Evolutionary conservation across 2,113 vertebrate species (phyloP), one percentile per base, ranked within the genome.

Genomic region (Jaculus jaculus): DNA sequence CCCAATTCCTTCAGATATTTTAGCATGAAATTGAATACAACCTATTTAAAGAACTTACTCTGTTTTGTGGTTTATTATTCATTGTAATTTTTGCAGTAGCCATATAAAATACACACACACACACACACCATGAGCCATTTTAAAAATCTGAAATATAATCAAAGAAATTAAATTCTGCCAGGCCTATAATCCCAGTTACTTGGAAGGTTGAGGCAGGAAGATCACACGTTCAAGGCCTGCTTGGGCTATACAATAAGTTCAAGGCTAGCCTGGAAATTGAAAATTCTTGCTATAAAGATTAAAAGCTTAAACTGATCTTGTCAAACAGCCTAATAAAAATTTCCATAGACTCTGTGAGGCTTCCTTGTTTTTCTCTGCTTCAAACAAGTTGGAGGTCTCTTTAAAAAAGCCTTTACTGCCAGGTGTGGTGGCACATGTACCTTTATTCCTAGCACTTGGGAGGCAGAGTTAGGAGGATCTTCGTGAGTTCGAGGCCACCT

Each of bases 241-340:
- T 4, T 65, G 37, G 60, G 60, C 60, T 65, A 34, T 9, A 65
- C 24, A 61, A n/a, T 65, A 9, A 82, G 28, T 30, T 65, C 63
- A 42, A 17, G 23, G 8, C 63, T 34, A 82, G 26, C 9, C 61
- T 66, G 26, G 28, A 26, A 66, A 28, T 23, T 72, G 34, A 58
- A 78, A 92, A 68, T 72, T 90, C n/a, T 72, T 73, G 34, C 47
- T 73, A 26, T 32, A 66, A 71, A 95, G 54, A 68, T 30, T 39
- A 10, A 84, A 34, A 71, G 21, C 68, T 92, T 92, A 77, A 87
- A 85, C 58, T 42, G 34, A 37, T 75, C 32, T 95, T 72, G 8
- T 84, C 78, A 34, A 74, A 71, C 82, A 60, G 32, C 15, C 68
- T 72, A 88, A 30, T 81, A 47, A 90, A 39, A 42, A 26, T 90